Percentiles rank a stretch among this genome's conserved stretches.
Evolutionary conservation across 2,888 invertebrate genomes (phyloP).

Genomic region (Nephrotoma flavescens): DNA sequence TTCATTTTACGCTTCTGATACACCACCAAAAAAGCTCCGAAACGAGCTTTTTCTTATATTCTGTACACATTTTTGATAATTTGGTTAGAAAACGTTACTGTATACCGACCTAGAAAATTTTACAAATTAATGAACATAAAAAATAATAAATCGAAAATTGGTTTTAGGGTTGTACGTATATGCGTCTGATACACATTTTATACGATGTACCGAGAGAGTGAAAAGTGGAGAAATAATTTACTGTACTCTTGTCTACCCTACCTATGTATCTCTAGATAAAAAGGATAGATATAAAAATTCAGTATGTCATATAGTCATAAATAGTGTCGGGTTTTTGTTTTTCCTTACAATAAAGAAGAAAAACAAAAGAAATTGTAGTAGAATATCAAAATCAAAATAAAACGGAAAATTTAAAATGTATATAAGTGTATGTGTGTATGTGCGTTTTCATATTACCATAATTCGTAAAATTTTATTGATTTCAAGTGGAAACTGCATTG

Average conservation of each 20-base stretch:
- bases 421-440: too few species aligned
- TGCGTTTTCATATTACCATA: too few species aligned
- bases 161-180: too few species aligned
- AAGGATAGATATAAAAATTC: background rate
- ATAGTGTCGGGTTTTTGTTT: background rate
- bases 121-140: background rate
- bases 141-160: background rate
- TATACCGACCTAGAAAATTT: background rate
- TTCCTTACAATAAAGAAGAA: background rate
- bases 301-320: background rate
- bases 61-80: too few species aligned
- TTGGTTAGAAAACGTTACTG: too few species aligned
- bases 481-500: too few species aligned
- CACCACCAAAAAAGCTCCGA: background rate
- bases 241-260: background rate
- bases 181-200: background rate
- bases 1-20: background rate
- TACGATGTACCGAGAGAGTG: background rate
- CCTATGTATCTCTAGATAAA: background rate
- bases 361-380: background rate
- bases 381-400: background rate
- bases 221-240: background rate
- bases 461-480: too few species aligned
- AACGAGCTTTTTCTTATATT: background rate
- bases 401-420: too few species aligned